Conservation (phyloP, 1,140 invertebrate species). For the Ceratosolen solmsi region DNA sequence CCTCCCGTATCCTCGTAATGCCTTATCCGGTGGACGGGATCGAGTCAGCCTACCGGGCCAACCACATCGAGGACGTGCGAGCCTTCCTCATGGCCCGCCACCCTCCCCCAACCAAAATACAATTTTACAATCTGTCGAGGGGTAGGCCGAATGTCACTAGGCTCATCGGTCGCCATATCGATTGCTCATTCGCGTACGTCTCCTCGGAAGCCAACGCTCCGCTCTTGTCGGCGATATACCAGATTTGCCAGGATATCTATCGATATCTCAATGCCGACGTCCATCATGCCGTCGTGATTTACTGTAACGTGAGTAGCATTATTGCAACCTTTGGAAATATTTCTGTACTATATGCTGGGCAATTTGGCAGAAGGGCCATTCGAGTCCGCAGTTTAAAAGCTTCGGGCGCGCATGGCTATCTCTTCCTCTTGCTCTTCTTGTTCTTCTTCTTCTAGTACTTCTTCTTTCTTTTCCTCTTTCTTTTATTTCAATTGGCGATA, state of each 20-base stretch:
- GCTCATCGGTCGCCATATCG: constrained; percentile 76
- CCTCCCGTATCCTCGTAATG: constrained; percentile 91
- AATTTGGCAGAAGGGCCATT: too few species aligned
- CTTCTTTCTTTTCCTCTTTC: too few species aligned
- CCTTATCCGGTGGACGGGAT: constrained; percentile 94
- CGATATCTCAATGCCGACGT: constrained; percentile 87
- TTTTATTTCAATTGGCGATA: too few species aligned
- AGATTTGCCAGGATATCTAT: constrained; percentile 89
- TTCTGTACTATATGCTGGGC: too few species aligned
- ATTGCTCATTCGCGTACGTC: constrained; percentile 78
- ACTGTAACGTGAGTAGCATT: constrained; percentile 88
- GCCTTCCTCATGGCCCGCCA: constrained; percentile 84
- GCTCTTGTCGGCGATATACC: constrained; percentile 84
- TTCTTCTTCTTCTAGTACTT: too few species aligned
- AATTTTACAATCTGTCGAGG: constrained; percentile 86
- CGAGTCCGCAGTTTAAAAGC: too few species aligned
- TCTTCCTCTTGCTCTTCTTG: too few species aligned
- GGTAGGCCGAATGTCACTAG: constrained; percentile 70
- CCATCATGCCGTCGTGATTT: constrained; percentile 87
- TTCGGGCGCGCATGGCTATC: too few species aligned
- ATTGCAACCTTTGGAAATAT: too few species aligned
- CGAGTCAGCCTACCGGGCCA: constrained; percentile 93
- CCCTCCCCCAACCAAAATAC: constrained; percentile 81
- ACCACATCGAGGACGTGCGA: constrained; percentile 93
- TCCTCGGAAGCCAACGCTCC: constrained; percentile 81